Evolutionary conservation across 1,140 invertebrate species (phyloP), one percentile per base, ranked within the genome.

Genomic region (Leptopilina clavipes): DNA sequence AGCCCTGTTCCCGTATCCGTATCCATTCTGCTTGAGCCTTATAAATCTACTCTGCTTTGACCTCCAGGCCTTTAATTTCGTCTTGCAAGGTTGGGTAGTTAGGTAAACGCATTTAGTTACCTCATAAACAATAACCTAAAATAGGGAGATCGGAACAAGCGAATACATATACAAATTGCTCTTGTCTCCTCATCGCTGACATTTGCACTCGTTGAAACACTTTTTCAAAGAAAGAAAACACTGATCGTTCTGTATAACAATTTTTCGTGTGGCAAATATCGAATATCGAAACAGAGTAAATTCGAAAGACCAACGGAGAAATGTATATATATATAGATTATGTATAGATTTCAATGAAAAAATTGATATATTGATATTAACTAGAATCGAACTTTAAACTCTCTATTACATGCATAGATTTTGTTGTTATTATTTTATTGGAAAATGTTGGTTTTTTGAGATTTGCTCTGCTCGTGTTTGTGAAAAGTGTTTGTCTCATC

Each of bases 371-470:
- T 31, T 31, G 22, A 65, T 31, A 31, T 37, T 18, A 31, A 19
- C 25, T 65, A 37, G 25, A 65, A 65, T 65, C 59, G 59, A 65
- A 65, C 59, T 65, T 65, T 65, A 19, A 65, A 65, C 22, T 65
- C 59, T 65, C 25, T 31, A n/a, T 37, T 65, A 31, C 25, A 37
- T 37, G 25, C 25, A 37, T 37, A 37, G 3, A 18, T 54, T 54
- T 54, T 31, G 1, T 5, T 31, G n/a, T 54, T 54, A 18, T 19
- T 7, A 40, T 52, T n/a, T n/a, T 52, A 17, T 52, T 52, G 7
- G 3, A 52, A 52, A 37, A 65, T 2, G 59, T 65, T 65, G 59
- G 22, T 14, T 65, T 65, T 59, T 65, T 65, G 59, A 65, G 59
- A 65, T 65, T 65, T 65, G 59, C 59, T 65, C 59, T 65, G 59